Conservation (phyloP, 2,888 invertebrate genomes). For the Nysson spinosus region DNA sequence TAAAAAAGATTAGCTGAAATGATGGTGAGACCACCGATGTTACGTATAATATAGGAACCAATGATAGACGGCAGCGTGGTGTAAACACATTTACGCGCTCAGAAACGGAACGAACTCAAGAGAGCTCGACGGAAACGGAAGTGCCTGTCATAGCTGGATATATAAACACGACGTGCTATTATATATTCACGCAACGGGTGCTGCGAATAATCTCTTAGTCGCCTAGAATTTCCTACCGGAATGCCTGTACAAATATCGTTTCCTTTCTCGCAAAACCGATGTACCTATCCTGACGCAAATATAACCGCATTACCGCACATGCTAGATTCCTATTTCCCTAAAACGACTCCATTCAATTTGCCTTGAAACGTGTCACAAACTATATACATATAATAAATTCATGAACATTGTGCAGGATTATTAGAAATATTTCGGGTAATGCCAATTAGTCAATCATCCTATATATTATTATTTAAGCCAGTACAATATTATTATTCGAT, state of each 20-base stretch:
- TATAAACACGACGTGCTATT: slow-evolving; percentile 72
- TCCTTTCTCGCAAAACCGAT: slow-evolving; percentile 31
- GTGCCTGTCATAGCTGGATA: slow-evolving; percentile 75
- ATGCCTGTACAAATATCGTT: slow-evolving; percentile 62
- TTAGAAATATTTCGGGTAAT: too few relatives aligned
- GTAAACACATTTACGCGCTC: slow-evolving; percentile 69
- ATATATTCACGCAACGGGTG: slow-evolving; percentile 73
- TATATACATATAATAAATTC: too few relatives aligned
- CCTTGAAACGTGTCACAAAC: too few relatives aligned
- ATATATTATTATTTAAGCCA: too few relatives aligned
- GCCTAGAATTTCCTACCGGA: slow-evolving; percentile 61
- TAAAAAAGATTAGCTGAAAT: slow-evolving; percentile 8
- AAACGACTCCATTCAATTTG: neutral
- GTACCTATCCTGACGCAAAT: slow-evolving; percentile 40
- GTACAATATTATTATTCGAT: too few relatives aligned
- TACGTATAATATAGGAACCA: slow-evolving; percentile 30
- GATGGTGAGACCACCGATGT: slow-evolving; percentile 11
- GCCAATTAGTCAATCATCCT: too few relatives aligned
- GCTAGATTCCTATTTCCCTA: slow-evolving; percentile 28
- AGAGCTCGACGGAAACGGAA: slow-evolving; percentile 75
- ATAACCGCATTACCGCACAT: slow-evolving; percentile 16
- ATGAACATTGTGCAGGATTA: too few relatives aligned
- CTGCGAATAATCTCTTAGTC: slow-evolving; percentile 67
- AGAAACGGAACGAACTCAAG: slow-evolving; percentile 66
- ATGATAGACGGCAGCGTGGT: slow-evolving; percentile 52